Conservation (phyloP, 2,113 vertebrate species). For the Excalfactoria chinensis region DNA sequence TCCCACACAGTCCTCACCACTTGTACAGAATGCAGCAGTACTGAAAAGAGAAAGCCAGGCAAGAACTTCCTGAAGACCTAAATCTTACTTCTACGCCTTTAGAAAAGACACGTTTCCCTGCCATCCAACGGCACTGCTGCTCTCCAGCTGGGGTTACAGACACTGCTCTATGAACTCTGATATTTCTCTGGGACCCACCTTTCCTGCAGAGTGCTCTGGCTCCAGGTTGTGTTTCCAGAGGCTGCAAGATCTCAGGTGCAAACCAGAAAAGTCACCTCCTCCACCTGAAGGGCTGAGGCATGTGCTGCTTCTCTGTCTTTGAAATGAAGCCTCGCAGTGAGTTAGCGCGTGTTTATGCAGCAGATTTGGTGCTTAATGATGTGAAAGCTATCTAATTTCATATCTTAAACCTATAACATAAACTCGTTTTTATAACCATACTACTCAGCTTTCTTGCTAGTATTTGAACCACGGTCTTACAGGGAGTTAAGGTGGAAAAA, state of each 20-base stretch:
- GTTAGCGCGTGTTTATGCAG: not conserved
- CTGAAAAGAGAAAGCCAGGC: not conserved
- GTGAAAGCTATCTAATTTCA: not conserved
- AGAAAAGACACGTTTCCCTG: fast-evolving
- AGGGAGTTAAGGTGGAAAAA: not conserved
- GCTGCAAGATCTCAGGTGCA: not conserved
- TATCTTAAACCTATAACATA: not conserved
- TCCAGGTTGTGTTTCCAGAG: not conserved
- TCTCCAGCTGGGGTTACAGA: not conserved
- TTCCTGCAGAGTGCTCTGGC: not conserved
- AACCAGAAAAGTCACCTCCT: not conserved
- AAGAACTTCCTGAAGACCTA: not conserved
- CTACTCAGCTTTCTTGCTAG: not conserved
- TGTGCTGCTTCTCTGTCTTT: not conserved
- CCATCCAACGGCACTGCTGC: not conserved
- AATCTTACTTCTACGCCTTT: not conserved
- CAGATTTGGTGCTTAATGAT: not conserved
- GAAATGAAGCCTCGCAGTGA: not conserved
- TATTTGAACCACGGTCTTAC: not conserved
- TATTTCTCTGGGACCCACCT: not conserved
- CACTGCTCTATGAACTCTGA: not conserved
- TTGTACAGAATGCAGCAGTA: not conserved
- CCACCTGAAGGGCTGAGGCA: not conserved
- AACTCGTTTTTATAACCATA: not conserved
- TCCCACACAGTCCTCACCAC: not conserved